These are phyloP conservation scores for Drosophila fulvimacula DNA, from an alignment of 2,888 invertebrate genomes.

Conservation along the genomic window DNA sequence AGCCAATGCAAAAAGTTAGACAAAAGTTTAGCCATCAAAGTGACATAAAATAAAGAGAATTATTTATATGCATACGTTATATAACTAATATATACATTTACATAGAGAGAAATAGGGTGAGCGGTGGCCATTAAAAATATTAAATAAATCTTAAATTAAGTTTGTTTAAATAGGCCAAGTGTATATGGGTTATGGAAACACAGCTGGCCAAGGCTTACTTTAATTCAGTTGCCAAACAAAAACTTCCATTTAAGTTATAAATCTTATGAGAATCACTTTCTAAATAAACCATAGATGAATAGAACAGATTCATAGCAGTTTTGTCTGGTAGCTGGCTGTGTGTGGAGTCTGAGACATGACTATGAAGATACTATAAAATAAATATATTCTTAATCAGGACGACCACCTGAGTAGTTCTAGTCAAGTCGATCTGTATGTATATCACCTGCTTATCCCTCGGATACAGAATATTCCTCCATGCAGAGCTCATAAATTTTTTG, in stretches of 20 bases:
- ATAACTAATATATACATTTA: neutral
- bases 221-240: neutral
- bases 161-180: neutral
- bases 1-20: conserved; percentile 28
- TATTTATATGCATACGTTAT: conserved; percentile 9
- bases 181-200: neutral
- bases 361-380: too few relatives aligned
- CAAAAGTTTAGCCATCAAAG: conserved; percentile 45
- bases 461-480: too few relatives aligned
- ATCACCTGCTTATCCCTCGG: too few relatives aligned
- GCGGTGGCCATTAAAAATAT: neutral
- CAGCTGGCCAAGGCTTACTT: neutral
- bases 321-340: neutral
- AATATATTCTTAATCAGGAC: too few relatives aligned
- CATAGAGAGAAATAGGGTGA: neutral
- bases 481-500: too few relatives aligned
- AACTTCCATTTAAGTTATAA: neutral
- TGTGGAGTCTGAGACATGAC: too few relatives aligned
- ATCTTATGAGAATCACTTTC: neutral
- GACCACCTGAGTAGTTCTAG: too few relatives aligned
- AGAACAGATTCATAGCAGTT: neutral
- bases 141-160: neutral
- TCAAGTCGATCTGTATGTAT: too few relatives aligned
- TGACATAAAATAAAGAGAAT: conserved; percentile 21
- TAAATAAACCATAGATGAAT: neutral